These are phyloP conservation scores for Halictus ligatus DNA, from an alignment of 2,888 invertebrate species.

Conservation along the genomic window DNA sequence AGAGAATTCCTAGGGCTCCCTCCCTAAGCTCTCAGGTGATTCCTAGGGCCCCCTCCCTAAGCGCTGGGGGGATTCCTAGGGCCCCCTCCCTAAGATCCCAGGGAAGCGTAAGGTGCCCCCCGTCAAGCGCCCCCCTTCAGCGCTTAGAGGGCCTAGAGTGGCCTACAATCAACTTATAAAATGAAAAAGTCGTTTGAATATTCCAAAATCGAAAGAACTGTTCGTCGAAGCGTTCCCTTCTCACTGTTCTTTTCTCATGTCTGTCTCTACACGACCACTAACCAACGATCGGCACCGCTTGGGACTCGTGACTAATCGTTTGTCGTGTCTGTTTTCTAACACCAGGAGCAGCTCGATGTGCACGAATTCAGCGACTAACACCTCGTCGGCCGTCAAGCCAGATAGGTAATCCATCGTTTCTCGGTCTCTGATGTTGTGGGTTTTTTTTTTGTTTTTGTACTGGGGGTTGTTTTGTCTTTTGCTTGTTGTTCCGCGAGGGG, in stretches of 20 bases:
- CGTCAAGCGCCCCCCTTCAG: too few species aligned
- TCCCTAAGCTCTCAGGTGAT: too few species aligned
- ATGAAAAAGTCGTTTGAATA: too few species aligned
- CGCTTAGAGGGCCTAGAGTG: too few species aligned
- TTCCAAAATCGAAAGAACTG: too few species aligned
- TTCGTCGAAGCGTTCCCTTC: neutral
- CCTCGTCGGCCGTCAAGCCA: conserved; percentile 82
- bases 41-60: too few species aligned
- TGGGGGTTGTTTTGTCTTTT: neutral
- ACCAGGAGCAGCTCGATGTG: conserved; percentile 82
- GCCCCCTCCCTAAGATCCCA: too few species aligned
- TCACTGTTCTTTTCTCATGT: conserved; percentile 21
- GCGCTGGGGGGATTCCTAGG: too few species aligned
- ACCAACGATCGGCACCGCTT: conserved; percentile 18
- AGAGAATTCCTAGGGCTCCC: too few species aligned
- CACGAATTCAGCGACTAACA: conserved; percentile 84
- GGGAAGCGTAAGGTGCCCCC: too few species aligned
- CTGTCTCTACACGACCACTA: conserved; percentile 18
- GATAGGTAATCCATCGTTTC: conserved; percentile 80
- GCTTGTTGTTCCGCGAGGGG: neutral
- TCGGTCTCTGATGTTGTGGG: conserved; percentile 20
- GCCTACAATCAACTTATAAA: too few species aligned
- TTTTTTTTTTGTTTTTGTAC: neutral
- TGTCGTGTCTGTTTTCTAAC: conserved; percentile 61
- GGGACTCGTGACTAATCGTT: conserved; percentile 29